Percentiles rank a stretch among this genome's conserved stretches.
Evolutionary conservation across 2,888 invertebrate species (phyloP).

Genomic region (Habroteleia sp.): DNA sequence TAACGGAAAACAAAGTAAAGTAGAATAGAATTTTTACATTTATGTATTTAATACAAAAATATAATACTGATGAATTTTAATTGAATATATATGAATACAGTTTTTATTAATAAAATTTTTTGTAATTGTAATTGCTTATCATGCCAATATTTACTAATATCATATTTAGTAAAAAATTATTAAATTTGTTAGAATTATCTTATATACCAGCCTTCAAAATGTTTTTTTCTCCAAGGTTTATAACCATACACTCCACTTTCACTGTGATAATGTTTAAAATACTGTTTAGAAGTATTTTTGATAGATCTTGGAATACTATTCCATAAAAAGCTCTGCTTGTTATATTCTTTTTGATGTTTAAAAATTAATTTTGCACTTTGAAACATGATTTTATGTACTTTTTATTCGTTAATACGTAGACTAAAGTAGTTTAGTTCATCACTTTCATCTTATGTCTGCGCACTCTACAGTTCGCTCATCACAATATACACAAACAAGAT

Average conservation of each 20-base stretch:
- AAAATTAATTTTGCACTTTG: conserved; percentile 55
- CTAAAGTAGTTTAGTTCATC: no score
- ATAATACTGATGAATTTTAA: no score
- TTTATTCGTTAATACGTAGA: no score
- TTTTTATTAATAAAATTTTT: no score
- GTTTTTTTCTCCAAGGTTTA: conserved; percentile 79
- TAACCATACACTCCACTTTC: conserved; percentile 84
- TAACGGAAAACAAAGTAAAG: no score
- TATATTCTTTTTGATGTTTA: conserved; percentile 33
- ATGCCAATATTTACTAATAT: no score
- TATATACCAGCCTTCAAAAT: conserved; percentile 73
- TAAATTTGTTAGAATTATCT: not conserved
- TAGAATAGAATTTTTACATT: no score
- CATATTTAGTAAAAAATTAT: no score
- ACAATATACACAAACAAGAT: conserved; percentile 38
- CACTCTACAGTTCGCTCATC: conserved; percentile 5
- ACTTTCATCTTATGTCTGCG: conserved; percentile 9
- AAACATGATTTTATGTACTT: conserved; percentile 67
- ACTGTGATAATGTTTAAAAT: conserved; percentile 82
- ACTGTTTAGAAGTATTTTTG: conserved; percentile 18
- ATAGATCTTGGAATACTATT: conserved; percentile 6
- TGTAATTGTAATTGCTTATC: no score
- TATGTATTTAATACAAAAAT: no score
- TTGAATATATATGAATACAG: no score
- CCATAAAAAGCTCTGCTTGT: conserved; percentile 30